A percentile compares a stretch with the other conserved stretches of the same genome.
These are phyloP conservation scores for Colletes collaris DNA, from an alignment of 2,888 invertebrate genomes.

Conservation along the genomic window DNA sequence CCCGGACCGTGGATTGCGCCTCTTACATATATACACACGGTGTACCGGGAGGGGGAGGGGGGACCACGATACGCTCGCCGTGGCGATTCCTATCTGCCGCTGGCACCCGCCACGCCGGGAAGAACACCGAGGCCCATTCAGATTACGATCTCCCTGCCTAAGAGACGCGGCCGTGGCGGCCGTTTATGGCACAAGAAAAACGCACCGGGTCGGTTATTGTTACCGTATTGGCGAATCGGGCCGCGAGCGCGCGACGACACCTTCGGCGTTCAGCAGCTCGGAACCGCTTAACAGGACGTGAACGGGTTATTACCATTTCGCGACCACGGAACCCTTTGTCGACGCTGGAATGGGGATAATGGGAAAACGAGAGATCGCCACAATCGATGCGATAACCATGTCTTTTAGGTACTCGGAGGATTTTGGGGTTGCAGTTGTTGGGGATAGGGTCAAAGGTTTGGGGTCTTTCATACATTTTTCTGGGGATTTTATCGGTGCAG, in stretches of 20 bases:
- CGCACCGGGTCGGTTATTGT: conserved; percentile 46
- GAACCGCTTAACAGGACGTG: conserved; percentile 18
- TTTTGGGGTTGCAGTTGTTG: no score
- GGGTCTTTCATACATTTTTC: no score
- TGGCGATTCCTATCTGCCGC: conserved; percentile 74
- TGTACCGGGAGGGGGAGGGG: conserved; percentile 11
- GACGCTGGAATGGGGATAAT: not conserved
- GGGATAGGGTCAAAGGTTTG: no score
- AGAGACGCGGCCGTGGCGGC: conserved; percentile 49
- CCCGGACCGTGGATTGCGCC: conserved; percentile 73
- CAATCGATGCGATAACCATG: not conserved
- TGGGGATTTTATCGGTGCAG: no score
- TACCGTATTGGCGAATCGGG: conserved; percentile 25
- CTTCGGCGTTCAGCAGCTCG: conserved; percentile 13
- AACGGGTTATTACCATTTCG: conserved; percentile 45
- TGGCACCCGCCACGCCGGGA: conserved; percentile 73
- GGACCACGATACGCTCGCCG: conserved; percentile 52
- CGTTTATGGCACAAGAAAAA: conserved; percentile 48
- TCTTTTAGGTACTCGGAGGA: no score
- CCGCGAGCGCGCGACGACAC: conserved; percentile 44
- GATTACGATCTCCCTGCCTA: conserved; percentile 75
- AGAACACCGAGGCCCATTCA: conserved; percentile 72
- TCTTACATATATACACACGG: conserved; percentile 67
- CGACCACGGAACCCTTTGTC: conserved; percentile 34
- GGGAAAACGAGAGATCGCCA: not conserved